phyloP scores from a whole-genome alignment of 2,888 invertebrate genomes.

The Drosophila picticornis region DNA sequence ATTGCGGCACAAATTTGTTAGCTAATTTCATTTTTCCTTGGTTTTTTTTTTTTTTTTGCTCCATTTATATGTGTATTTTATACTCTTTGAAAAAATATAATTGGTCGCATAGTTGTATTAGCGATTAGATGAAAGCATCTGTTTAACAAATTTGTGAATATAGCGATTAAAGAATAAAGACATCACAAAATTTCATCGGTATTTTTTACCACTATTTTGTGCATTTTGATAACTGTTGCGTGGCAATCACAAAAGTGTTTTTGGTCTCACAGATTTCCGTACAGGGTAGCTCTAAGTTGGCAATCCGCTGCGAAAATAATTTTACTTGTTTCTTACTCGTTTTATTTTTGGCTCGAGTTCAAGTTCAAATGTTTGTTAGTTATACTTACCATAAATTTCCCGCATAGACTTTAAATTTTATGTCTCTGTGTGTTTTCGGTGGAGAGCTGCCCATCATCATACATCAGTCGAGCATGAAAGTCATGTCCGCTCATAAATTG shows the following conservation, averaged over 20 bases:
- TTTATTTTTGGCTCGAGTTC: slow-evolving; percentile 54
- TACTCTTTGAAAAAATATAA: slow-evolving; percentile 30
- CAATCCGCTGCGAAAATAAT: background rate
- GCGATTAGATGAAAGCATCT: background rate
- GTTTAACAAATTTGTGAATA: background rate
- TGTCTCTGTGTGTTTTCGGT: slow-evolving; percentile 22
- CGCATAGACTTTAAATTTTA: slow-evolving; percentile 42
- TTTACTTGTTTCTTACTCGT: slow-evolving; percentile 18
- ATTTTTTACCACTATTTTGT: background rate
- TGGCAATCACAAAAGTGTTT: background rate
- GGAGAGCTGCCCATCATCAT: slow-evolving; percentile 56
- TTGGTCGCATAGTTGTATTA: background rate
- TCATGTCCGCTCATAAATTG: slow-evolving; percentile 76
- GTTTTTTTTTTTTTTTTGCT: slow-evolving; percentile 9
- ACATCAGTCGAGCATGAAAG: slow-evolving; percentile 76
- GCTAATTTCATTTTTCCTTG: slow-evolving; percentile 58
- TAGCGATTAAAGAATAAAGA: background rate
- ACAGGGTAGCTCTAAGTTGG: slow-evolving; percentile 19
- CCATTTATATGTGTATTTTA: slow-evolving; percentile 13
- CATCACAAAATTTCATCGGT: background rate
- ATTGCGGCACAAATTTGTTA: slow-evolving; percentile 77
- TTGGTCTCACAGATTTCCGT: background rate
- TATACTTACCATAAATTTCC: slow-evolving; percentile 51
- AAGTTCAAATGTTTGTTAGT: slow-evolving; percentile 68
- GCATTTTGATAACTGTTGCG: background rate